Percentiles rank a stretch among this genome's conserved stretches.
These are phyloP conservation scores for Strigops habroptila DNA, from an alignment of 2,113 vertebrate genomes.

Conservation along the genomic window DNA sequence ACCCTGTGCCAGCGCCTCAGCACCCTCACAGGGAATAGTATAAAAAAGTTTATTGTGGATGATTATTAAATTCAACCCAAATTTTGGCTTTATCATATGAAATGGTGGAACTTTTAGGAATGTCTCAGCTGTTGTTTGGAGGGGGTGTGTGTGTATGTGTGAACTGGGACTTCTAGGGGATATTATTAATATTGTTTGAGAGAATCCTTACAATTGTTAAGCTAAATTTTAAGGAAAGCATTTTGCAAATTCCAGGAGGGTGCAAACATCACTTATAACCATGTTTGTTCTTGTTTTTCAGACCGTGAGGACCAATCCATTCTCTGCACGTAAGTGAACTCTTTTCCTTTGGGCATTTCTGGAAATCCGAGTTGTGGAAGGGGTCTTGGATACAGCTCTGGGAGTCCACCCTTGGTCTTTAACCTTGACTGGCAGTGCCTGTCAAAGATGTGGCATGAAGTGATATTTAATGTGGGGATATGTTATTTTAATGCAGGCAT, in stretches of 20 bases:
- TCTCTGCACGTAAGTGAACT: slow-evolving; percentile 96
- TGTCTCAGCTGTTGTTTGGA: neutral
- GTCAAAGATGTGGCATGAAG: neutral
- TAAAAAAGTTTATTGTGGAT: neutral
- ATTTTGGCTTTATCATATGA: neutral
- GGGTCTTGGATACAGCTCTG: neutral
- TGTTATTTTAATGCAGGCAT: neutral
- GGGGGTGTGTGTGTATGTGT: neutral
- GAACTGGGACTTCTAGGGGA: neutral
- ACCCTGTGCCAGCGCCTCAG: neutral
- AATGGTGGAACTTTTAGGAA: neutral
- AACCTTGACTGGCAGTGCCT: neutral
- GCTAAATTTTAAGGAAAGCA: neutral
- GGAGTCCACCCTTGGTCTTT: neutral
- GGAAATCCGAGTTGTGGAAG: neutral
- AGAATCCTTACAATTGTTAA: neutral
- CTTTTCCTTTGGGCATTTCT: neutral
- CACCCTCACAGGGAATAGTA: neutral
- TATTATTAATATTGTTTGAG: neutral
- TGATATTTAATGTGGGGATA: neutral
- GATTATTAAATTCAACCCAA: neutral
- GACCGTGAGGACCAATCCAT: slow-evolving; percentile 99
- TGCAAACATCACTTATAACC: neutral
- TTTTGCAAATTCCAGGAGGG: neutral
- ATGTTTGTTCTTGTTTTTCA: slow-evolving; percentile 68